These are phyloP conservation scores for Arrhamphus sclerolepis DNA, from an alignment of 2,797 vertebrate species.

Conservation along the genomic window DNA sequence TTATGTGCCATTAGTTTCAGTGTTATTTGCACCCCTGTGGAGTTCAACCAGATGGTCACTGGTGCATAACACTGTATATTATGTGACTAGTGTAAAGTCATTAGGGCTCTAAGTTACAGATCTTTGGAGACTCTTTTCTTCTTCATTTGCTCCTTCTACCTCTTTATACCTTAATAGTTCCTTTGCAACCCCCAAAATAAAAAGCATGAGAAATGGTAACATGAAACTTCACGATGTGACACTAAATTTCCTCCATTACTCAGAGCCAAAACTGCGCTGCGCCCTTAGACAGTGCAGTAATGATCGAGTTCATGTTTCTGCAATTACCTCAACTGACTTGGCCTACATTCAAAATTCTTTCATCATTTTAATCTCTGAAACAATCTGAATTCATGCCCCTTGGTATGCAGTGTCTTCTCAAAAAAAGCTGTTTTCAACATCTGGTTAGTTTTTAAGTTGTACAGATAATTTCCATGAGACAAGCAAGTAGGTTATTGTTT, in stretches of 20 bases:
- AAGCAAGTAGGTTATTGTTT: too few species aligned
- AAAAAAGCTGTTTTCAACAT: too few species aligned
- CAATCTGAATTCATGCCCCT: neutral
- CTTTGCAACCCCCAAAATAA: neutral
- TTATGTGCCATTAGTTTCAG: constrained; percentile 22
- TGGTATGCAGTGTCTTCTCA: neutral
- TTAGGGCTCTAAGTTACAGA: neutral
- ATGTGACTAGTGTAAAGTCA: neutral
- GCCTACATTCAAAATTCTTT: neutral
- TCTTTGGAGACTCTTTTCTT: neutral
- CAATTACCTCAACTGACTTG: neutral
- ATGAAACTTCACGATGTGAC: neutral
- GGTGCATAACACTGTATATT: neutral
- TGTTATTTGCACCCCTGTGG: constrained; percentile 8
- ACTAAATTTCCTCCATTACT: neutral
- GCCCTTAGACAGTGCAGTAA: neutral
- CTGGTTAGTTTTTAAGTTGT: too few species aligned
- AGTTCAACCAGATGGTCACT: neutral
- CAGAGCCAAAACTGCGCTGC: neutral
- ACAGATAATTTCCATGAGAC: too few species aligned
- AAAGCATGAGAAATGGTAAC: neutral
- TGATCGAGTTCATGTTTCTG: constrained; percentile 1
- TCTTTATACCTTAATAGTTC: neutral
- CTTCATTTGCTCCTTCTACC: neutral
- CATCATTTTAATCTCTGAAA: neutral